phyloP scores from a whole-genome alignment of 2,797 vertebrate species.

The Tiaroga cobitis region DNA sequence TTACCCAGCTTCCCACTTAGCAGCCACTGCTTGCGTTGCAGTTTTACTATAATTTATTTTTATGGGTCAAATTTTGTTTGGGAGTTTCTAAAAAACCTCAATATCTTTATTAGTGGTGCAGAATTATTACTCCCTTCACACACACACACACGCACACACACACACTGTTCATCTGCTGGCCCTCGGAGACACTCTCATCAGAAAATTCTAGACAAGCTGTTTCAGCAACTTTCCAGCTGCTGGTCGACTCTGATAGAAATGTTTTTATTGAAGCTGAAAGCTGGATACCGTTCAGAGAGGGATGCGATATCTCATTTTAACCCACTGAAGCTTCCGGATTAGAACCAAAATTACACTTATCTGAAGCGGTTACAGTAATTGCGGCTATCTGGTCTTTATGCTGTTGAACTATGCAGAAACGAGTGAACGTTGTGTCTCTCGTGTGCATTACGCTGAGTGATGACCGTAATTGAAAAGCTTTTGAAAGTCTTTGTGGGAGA shows the following conservation, averaged over 20 bases:
- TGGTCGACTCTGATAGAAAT: slow-evolving; percentile 34
- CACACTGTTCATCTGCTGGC: slow-evolving; percentile 1
- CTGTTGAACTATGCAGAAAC: slow-evolving; percentile 33
- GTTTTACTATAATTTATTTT: background rate
- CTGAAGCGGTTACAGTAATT: slow-evolving; percentile 1
- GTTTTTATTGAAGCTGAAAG: slow-evolving; percentile 18
- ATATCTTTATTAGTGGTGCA: slow-evolving; percentile 15
- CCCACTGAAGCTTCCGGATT: slow-evolving; percentile 25
- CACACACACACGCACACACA: background rate
- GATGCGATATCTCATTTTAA: slow-evolving; percentile 29
- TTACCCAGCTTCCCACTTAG: slow-evolving; percentile 13
- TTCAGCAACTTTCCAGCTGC: slow-evolving; percentile 24
- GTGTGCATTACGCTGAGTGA: slow-evolving; percentile 15
- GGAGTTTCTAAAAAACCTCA: background rate
- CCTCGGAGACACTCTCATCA: slow-evolving; percentile 7
- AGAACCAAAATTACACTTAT: slow-evolving; percentile 28
- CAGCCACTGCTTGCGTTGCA: background rate
- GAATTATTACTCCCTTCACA: slow-evolving; percentile 12
- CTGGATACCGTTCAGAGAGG: slow-evolving; percentile 9
- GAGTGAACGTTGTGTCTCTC: background rate
- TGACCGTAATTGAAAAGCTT: slow-evolving; percentile 42
- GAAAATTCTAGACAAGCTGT: slow-evolving; percentile 15
- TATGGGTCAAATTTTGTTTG: slow-evolving; percentile 22
- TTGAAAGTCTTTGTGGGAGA: slow-evolving; percentile 20
- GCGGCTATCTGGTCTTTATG: slow-evolving; percentile 27